phyloP scores from a whole-genome alignment of 2,797 vertebrate species.

The Decapterus maruadsi region DNA sequence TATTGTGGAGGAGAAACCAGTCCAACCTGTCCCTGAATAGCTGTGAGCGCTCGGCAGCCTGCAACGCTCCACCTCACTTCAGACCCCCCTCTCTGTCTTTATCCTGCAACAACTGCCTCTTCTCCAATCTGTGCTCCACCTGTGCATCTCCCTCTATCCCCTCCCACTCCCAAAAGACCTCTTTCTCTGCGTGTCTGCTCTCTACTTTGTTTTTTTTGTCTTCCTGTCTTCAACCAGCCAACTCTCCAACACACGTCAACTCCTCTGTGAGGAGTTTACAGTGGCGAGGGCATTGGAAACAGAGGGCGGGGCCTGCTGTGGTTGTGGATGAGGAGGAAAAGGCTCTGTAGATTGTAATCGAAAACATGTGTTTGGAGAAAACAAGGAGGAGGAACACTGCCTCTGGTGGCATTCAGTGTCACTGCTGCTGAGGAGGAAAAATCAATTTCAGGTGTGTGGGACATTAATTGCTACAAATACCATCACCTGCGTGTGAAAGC shows the following conservation, averaged over 20 bases:
- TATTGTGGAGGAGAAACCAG: constrained; percentile 67
- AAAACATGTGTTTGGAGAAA: constrained; percentile 56
- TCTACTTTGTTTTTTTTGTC: not conserved
- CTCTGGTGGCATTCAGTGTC: constrained; percentile 8
- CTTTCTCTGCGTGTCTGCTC: not conserved
- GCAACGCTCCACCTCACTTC: constrained; percentile 46
- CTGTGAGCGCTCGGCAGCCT: not conserved
- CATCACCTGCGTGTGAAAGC: not conserved
- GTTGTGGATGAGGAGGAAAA: not conserved
- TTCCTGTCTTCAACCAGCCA: not conserved
- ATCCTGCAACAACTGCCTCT: constrained; percentile 40
- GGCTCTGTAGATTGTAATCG: constrained; percentile 29
- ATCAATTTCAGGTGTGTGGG: constrained; percentile 53
- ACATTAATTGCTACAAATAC: not conserved
- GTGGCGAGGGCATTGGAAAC: constrained; percentile 4
- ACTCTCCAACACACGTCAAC: not conserved
- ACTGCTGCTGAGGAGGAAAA: not conserved
- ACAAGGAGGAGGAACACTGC: constrained; percentile 19
- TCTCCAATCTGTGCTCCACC: constrained; percentile 51
- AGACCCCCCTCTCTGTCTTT: constrained; percentile 28
- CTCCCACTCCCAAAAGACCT: constrained; percentile 33
- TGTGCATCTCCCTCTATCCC: constrained; percentile 49
- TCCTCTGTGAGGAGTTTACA: not conserved
- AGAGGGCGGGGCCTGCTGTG: constrained; percentile 4
- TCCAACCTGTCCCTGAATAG: constrained; percentile 71